Evolutionary conservation across 1,140 invertebrate genomes (phyloP).

Genomic region (Drosophila subobscura): DNA sequence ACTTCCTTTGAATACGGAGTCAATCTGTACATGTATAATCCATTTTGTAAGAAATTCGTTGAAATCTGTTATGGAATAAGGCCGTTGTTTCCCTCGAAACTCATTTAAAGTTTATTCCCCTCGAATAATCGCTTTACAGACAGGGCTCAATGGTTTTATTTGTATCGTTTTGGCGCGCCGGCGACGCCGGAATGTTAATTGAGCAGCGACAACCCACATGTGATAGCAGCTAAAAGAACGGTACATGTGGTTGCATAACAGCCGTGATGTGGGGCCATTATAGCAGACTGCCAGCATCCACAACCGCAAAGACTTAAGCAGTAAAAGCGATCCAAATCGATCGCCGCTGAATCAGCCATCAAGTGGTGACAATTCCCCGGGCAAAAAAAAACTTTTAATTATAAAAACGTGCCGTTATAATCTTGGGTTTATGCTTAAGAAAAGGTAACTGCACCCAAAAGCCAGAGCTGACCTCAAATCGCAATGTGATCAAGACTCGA

Average conservation of each 20-base stretch:
- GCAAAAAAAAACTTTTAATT: constrained; percentile 38
- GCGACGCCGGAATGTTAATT: constrained; percentile 33
- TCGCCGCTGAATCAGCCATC: constrained; percentile 23
- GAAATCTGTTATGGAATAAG: too few relatives aligned
- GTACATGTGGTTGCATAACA: constrained; percentile 29
- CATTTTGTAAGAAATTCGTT: too few relatives aligned
- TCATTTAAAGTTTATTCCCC: constrained; percentile 28
- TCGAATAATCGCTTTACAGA: not conserved
- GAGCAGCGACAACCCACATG: constrained; percentile 1
- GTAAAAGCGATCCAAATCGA: not conserved
- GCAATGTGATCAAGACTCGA: not conserved
- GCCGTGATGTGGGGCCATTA: constrained; percentile 24
- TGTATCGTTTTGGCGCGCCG: not conserved
- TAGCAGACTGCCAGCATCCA: constrained; percentile 24
- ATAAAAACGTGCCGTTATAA: constrained; percentile 47
- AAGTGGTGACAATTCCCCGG: constrained; percentile 36
- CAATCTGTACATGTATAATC: too few relatives aligned
- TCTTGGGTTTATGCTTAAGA: constrained; percentile 8
- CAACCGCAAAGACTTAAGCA: constrained; percentile 4
- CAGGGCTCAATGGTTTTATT: not conserved
- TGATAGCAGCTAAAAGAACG: constrained; percentile 24
- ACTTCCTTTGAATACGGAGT: too few relatives aligned
- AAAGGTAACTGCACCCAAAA: constrained; percentile 41
- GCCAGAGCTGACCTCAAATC: constrained; percentile 35
- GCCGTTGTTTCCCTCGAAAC: too few relatives aligned